Percentiles rank a stretch among this genome's conserved stretches.
Evolutionary conservation across 2,113 vertebrate species (phyloP).

Genomic region (Brachypodius melanocephalos): DNA sequence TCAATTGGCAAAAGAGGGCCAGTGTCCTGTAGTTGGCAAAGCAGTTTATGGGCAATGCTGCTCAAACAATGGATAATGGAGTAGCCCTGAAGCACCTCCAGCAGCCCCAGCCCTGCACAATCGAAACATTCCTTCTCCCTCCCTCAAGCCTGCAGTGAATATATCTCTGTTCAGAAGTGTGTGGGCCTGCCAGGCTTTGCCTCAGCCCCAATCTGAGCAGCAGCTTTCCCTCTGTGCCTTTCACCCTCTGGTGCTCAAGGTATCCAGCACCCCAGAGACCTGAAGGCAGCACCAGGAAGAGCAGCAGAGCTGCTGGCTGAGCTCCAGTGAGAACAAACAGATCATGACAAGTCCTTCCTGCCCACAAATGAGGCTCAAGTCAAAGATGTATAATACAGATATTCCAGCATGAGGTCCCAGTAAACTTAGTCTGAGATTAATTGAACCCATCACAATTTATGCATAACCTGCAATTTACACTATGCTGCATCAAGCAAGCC

Average conservation of each 20-base stretch:
- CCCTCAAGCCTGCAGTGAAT: not conserved
- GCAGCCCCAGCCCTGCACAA: fast-evolving
- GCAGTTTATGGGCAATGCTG: fast-evolving
- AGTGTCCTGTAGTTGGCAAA: not conserved
- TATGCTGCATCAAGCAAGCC: not conserved
- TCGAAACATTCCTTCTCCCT: not conserved
- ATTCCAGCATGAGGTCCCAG: not conserved
- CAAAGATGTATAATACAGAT: fast-evolving
- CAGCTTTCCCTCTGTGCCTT: not conserved
- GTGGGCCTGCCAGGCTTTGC: not conserved
- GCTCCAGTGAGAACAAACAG: not conserved
- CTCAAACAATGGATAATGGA: not conserved
- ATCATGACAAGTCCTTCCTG: not conserved
- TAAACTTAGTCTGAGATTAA: not conserved
- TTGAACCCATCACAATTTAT: not conserved
- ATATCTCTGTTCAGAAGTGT: not conserved
- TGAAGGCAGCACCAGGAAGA: not conserved
- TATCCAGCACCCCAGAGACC: not conserved
- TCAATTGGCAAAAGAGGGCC: not conserved
- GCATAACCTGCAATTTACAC: not conserved
- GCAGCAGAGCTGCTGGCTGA: not conserved
- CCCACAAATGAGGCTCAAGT: not conserved
- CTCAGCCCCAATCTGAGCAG: not conserved
- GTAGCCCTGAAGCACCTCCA: not conserved
- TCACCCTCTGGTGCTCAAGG: not conserved